Evolutionary conservation across 2,888 invertebrate genomes (phyloP).

Genomic region (Drosophila longiperda): DNA sequence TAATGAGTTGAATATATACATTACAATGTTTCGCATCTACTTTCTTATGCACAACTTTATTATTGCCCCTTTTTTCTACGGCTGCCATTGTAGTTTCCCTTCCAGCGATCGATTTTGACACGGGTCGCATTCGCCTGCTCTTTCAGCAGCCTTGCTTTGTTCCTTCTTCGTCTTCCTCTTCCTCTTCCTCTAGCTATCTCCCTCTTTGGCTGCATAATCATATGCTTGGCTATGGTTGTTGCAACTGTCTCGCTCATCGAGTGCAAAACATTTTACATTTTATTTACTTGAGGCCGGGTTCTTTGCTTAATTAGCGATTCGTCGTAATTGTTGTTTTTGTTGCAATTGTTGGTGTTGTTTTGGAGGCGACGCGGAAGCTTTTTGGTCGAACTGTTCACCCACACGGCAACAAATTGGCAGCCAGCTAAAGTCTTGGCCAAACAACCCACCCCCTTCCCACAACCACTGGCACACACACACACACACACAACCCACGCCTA

Average conservation of each 20-base stretch:
- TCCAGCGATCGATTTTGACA: neutral
- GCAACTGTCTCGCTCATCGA: constrained; percentile 29
- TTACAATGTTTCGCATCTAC: neutral
- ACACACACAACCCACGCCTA: constrained; percentile 3
- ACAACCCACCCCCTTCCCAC: neutral
- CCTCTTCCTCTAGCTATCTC: neutral
- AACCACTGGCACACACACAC: neutral
- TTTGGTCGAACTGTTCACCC: constrained; percentile 42
- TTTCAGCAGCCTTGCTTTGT: neutral
- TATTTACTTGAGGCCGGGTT: constrained; percentile 61
- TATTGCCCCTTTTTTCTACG: neutral
- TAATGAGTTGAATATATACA: neutral
- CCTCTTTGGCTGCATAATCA: neutral
- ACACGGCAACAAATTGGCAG: constrained; percentile 46
- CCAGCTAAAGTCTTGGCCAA: constrained; percentile 9
- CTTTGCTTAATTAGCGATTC: constrained; percentile 71
- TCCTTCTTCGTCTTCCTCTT: neutral
- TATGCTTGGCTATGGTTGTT: neutral
- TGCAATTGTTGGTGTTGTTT: constrained; percentile 13
- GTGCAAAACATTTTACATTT: constrained; percentile 73
- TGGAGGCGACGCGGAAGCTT: constrained; percentile 58
- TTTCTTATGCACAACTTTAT: neutral
- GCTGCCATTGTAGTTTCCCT: neutral
- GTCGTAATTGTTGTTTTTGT: constrained; percentile 33
- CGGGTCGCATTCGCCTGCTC: neutral